Evolutionary conservation across 2,888 invertebrate genomes (phyloP).

Genomic region (Melanargia galathea): DNA sequence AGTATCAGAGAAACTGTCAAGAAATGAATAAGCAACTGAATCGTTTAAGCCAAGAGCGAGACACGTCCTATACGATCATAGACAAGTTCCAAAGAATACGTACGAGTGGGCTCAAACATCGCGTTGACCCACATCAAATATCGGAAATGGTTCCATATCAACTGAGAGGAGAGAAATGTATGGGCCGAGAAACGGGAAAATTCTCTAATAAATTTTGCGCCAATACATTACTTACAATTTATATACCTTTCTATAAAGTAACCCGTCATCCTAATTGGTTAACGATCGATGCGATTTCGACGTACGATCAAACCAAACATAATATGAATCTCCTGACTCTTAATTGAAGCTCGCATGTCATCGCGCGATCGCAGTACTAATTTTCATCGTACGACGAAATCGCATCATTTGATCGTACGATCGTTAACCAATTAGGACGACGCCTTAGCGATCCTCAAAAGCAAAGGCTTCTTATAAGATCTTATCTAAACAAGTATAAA

Average conservation of each 20-base stretch:
- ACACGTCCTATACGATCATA: not conserved
- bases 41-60: not conserved
- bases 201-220: slow-evolving; percentile 3
- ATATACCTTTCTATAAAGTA: not conserved
- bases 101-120: slow-evolving; percentile 8
- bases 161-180: not conserved
- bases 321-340: no score
- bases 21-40: not conserved
- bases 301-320: no score
- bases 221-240: slow-evolving; percentile 10
- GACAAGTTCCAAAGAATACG: slow-evolving; percentile 13
- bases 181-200: not conserved
- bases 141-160: slow-evolving; percentile 4
- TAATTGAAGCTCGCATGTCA: no score
- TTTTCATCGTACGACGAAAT: no score
- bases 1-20: not conserved
- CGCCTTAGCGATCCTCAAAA: no score
- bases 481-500: no score
- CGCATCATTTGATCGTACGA: no score
- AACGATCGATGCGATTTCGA: no score
- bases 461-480: no score
- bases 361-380: no score
- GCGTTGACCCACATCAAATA: slow-evolving; percentile 16
- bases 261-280: not conserved
- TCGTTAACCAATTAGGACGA: no score